Evolutionary conservation across 2,113 vertebrate genomes (phyloP).

Genomic region (Cebidichthys violaceus): DNA sequence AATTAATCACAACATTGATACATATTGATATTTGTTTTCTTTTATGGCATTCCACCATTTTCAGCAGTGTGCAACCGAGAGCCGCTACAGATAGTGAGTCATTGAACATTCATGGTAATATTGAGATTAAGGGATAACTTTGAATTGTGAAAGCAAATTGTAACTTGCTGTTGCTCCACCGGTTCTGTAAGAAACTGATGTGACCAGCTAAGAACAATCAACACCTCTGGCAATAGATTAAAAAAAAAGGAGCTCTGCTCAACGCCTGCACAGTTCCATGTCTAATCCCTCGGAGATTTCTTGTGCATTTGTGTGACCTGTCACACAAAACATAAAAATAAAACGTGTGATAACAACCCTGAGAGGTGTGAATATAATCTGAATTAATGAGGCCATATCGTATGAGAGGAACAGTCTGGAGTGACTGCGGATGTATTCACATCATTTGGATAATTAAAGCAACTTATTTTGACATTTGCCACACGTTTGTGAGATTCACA

Average conservation of each 20-base stretch:
- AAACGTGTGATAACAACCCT: conserved; percentile 71
- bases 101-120: neutral
- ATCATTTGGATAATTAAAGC: conserved; percentile 76
- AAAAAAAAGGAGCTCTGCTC: conserved; percentile 6
- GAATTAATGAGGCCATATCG: conserved; percentile 82
- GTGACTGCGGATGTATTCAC: conserved; percentile 58
- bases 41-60: conserved; percentile 12
- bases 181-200: neutral
- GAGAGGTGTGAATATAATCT: conserved; percentile 81
- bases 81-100: neutral
- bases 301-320: conserved; percentile 54
- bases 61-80: conserved; percentile 7
- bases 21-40: conserved; percentile 10
- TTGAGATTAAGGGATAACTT: neutral
- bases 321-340: conserved; percentile 31
- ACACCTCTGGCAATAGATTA: conserved; percentile 19
- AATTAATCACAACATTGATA: conserved; percentile 16
- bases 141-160: neutral
- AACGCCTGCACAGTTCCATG: conserved; percentile 18
- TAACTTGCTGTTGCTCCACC: neutral
- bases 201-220: conserved; percentile 48
- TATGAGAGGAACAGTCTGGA: conserved; percentile 59
- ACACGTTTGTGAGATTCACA: conserved; percentile 53
- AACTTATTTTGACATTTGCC: conserved; percentile 76
- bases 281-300: conserved; percentile 24